Evolutionary conservation across 2,797 vertebrate species (phyloP), one percentile per base, ranked within the genome.

Genomic region (Okamejei kenojei): DNA sequence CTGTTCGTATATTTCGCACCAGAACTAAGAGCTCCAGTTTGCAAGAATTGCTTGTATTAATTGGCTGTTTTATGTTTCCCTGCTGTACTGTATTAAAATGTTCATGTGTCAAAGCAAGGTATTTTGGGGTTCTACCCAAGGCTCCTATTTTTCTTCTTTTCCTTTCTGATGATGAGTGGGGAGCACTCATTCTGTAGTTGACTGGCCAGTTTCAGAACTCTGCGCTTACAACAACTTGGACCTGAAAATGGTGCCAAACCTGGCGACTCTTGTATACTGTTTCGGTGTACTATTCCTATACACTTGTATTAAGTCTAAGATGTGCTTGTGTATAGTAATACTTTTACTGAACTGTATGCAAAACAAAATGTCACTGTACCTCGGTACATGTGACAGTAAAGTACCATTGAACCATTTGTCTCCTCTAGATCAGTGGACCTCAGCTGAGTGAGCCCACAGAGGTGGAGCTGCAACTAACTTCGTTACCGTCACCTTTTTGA

Each of bases 1-100:
- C 97, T 98, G 97, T 97, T 97, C 97, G 94, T 97, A 96, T 97
- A 98, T 98, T 97, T 98, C 98, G 95, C 98, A 98, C 97, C 98
- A 99, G 98, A 99, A 98, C 97, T 98, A 97, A 98, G 96, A 96
- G 95, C 95, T 95, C 95, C 96, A 96, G 96, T 96, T 96, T 96
- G 97, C 97, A 97, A 97, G 96, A 96, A 97, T 97, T 97, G 97
- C 97, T 97, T 97, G 96, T 97, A 97, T 97, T 96, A 97, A 97
- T 97, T 97, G 94, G 97, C 96, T 98, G 96, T 94, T 97, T 97
- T 96, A 96, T 96, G 96, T 97, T 96, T 96, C 96, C 96, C 96
- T 95, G 96, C 96, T 97, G 97, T 97, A 97, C 96, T 97, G 97
- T 97, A 98, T 97, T 97, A 96, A 97, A 97, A 96, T 94, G 95